A percentile compares a stretch with the other conserved stretches of the same genome.
These are phyloP conservation scores for Leptopilina clavipes DNA, from an alignment of 1,140 invertebrate genomes.

Conservation along the genomic window DNA sequence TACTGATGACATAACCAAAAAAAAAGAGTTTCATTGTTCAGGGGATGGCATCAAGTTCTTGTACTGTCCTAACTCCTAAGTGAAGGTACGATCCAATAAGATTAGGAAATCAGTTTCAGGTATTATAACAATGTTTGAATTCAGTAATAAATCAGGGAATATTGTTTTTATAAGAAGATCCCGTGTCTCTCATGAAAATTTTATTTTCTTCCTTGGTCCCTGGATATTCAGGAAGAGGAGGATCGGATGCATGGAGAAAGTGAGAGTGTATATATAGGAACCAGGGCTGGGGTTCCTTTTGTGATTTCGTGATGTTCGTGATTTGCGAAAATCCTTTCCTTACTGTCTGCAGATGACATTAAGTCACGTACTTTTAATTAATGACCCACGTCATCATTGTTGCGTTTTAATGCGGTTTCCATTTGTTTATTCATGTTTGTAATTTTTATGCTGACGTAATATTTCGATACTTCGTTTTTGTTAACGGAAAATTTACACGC, in stretches of 20 bases:
- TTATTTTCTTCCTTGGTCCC: not conserved
- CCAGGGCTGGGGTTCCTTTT: slow-evolving; percentile 43
- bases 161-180: not conserved
- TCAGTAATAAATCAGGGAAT: slow-evolving; percentile 25
- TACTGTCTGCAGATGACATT: slow-evolving; percentile 54
- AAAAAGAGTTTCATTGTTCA: too few relatives aligned
- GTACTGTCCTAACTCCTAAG: not conserved
- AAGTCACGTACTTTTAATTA: slow-evolving; percentile 72
- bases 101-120: slow-evolving; percentile 3
- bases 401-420: slow-evolving; percentile 51
- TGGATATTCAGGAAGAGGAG: slow-evolving; percentile 39
- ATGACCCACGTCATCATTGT: slow-evolving; percentile 68
- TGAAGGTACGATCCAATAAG: not conserved
- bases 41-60: not conserved
- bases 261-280: slow-evolving; percentile 51
- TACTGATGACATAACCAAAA: not conserved
- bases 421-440: too few relatives aligned
- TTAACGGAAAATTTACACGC: too few relatives aligned
- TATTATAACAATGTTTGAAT: not conserved
- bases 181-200: not conserved
- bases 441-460: too few relatives aligned
- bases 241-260: slow-evolving; percentile 58
- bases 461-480: too few relatives aligned
- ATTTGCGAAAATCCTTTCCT: slow-evolving; percentile 57
- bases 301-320: slow-evolving; percentile 62